Evolutionary conservation across 2,888 invertebrate species (phyloP), one percentile per base, ranked within the genome.

Genomic region (Adela reaumurella): DNA sequence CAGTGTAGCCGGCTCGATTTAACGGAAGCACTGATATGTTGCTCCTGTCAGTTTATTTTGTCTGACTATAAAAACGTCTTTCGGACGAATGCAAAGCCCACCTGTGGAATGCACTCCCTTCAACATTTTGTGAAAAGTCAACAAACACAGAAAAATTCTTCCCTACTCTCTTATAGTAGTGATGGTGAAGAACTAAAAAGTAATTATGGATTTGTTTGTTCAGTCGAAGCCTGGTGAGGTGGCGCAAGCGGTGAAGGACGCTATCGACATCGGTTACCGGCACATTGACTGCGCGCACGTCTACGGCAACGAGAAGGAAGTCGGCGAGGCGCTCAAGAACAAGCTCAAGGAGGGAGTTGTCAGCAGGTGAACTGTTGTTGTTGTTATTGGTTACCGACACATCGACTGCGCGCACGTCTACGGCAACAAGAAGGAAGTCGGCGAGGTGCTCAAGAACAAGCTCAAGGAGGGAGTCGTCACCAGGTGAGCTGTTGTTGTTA

Each of bases 191-290:
- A n/a, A n/a, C n/a, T n/a, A n/a, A n/a, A n/a, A n/a, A n/a, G n/a
- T n/a, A n/a, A n/a, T n/a, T n/a, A n/a, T n/a, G n/a, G n/a, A n/a
- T n/a, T n/a, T n/a, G n/a, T n/a, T n/a, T n/a, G n/a, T n/a, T n/a
- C 61, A 86, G 85, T 85, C 87, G 0, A 68, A 83, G 46, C 82
- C 83, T 0, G 87, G 86, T 0, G 82, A 87, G 57, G 85, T 88
- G 4, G 68, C 76, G 0, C 74, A 84, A 52, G 87, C 87, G 0
- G 86, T 89, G 1, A 86, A 86, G 62, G 81, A 85, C 55, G 91
- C 92, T 1, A 86, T 92, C 46, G 85, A 87, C 56, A 69, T 82
- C 19, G 92, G 92, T 0, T 92, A 91, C 63, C 80, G 89, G 0
- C 89, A 88, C 63, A 82, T 92, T 51, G 92, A 92, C 66, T 86